phyloP scores from a whole-genome alignment of 1,140 invertebrate species.

The Artemia franciscana region DNA sequence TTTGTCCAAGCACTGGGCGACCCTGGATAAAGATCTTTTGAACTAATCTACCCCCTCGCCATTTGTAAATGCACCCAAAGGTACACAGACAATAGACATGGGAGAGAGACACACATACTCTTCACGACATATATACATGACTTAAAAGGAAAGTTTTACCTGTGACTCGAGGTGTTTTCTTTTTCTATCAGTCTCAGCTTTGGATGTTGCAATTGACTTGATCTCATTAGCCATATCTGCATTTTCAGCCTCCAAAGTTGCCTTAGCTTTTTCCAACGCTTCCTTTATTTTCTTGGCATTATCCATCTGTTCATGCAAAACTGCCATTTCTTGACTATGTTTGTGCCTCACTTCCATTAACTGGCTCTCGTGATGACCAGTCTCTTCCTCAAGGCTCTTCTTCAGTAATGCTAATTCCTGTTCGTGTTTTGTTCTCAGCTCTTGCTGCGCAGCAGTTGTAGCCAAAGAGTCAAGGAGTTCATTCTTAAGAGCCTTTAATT shows the following conservation, averaged over 20 bases:
- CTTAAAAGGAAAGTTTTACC: no score
- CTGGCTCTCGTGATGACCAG: conserved; percentile 48
- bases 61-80: no score
- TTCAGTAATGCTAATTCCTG: conserved; percentile 79
- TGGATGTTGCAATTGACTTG: conserved; percentile 48
- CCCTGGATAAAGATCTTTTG: no score
- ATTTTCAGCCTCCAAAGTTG: conserved; percentile 72
- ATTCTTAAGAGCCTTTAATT: conserved; percentile 85
- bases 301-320: conserved; percentile 74
- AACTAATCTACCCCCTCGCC: no score
- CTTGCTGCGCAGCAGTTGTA: conserved; percentile 76
- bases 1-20: no score
- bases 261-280: conserved; percentile 64
- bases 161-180: conserved; percentile 75
- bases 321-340: conserved; percentile 59
- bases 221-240: conserved; percentile 76
- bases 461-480: conserved; percentile 85
- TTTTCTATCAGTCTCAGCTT: conserved; percentile 70
- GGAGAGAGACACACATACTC: no score
- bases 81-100: no score
- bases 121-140: no score
- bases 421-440: conserved; percentile 76
- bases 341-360: conserved; percentile 73
- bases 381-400: conserved; percentile 69
- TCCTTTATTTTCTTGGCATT: conserved; percentile 62